Base-by-base conservation (phyloP, 1,140 invertebrate species). In the Chrysoperla carnea region DNA sequence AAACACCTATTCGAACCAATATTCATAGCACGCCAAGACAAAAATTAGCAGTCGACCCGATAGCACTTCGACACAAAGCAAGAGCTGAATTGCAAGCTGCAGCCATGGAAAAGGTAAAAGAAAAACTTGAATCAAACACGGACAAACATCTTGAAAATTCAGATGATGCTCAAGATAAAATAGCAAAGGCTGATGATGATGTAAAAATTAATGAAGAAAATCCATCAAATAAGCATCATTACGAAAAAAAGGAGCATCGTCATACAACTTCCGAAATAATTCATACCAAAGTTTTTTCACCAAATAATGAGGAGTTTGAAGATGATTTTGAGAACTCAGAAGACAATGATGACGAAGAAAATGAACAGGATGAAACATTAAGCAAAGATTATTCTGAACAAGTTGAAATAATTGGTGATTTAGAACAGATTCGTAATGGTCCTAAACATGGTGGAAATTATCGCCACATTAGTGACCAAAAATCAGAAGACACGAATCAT, bases 371-470 rank as follows among this genome's bases (percentile, higher is more conserved):
- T 14, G 28, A 41, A 41, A 13, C 29, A 11, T 12, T 33, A 7
- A 28, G 28, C n/a, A 12, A 9, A 11, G 31, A 33, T 9, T 12
- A 33, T 6, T 33, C n/a, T 4, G 31, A 33, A 33, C 31, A 33
- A 12, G 31, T 33, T 33, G 31, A 33, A 33, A 11, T 33, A 12
- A 33, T 33, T 33, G 31, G 31, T 33, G 31, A 12, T 33, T 33
- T 33, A 9, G 31, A 33, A 33, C 31, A 33, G 51, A 13, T 52
- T 49, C 43, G 50, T 50, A 39, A 6, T 28, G 48, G 37, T 43
- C 13, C n/a, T 29, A 47, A 46, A 41, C 50, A 50, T 31, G 53
- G 52, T 12, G 52, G 51, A 12, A 50, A 51, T 45, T 50, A 51
- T 36, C 42, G 15, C 41, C 15, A 39, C 39, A 33, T 46, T 39